Evolutionary conservation across 1,140 invertebrate genomes (phyloP), one percentile per base, ranked within the genome.

Genomic region (Popillia japonica): DNA sequence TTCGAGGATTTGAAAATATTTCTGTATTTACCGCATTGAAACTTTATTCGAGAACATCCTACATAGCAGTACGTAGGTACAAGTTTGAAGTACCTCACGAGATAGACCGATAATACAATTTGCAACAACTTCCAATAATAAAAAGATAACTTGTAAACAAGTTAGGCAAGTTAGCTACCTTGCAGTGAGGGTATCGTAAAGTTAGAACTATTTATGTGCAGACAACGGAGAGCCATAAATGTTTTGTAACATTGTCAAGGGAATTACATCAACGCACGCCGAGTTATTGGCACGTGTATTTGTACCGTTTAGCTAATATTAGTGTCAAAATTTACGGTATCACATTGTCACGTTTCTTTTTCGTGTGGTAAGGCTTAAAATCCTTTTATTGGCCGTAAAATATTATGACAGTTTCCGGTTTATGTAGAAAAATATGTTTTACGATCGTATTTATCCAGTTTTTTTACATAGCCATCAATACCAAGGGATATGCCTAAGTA

Each of bases 301-400:
- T 22, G 6, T 22, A 20, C 10, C 27, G 22, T 68, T 68, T 27
- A 68, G 11, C 61, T 22, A 14, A 68, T 68, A 27, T 68, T 68
- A 68, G 22, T 11, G 61, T 9, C 27, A 11, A 34, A 76, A 27
- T 76, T 76, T 76, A 76, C 48, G 75, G 40, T 6, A 34, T 34
- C 34, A 76, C 75, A 34, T 78, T 77, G 79, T 80, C 79, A 80
- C 79, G 79, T 80, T 80, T 40, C 75, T 59, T 77, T 75, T 78
- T 78, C 78, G 79, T 78, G 76, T 78, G 75, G 74, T 73, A 75
- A 68, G 68, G 75, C 75, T 78, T 75, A 40, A 77, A 72, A 44
- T 75, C 72, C 55, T 44, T 78, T 76, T 80, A 78, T 80, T 78
- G 77, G 75, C 76, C 75, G 75, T 80, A 80, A 78, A 80, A 80